Conservation (phyloP, 2,888 invertebrate species). For the Lithodes maja region DNA sequence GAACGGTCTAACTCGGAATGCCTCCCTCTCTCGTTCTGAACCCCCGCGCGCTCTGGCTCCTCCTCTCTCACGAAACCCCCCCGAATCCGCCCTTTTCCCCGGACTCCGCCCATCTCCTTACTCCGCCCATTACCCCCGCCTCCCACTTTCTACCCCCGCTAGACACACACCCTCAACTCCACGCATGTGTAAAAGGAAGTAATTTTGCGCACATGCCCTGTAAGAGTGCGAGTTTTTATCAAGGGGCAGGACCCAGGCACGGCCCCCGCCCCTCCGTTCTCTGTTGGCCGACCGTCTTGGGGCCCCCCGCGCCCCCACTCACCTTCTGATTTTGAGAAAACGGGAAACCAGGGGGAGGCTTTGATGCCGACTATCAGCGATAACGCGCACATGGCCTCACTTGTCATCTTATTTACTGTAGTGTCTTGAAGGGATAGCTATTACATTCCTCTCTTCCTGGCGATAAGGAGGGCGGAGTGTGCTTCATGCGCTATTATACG, state of each 20-base stretch:
- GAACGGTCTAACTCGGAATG: slow-evolving; percentile 37
- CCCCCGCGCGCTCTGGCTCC: slow-evolving; percentile 51
- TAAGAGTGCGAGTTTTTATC: slow-evolving; percentile 70
- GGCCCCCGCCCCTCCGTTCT: slow-evolving; percentile 54
- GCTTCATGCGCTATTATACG: slow-evolving; percentile 57
- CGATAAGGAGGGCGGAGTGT: slow-evolving; percentile 51
- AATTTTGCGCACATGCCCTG: slow-evolving; percentile 70
- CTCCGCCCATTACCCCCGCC: slow-evolving; percentile 33
- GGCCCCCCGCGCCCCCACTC: slow-evolving; percentile 57
- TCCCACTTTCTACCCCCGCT: slow-evolving; percentile 41
- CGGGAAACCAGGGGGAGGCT: slow-evolving; percentile 64
- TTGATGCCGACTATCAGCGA: slow-evolving; percentile 61
- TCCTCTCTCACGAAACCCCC: slow-evolving; percentile 40
- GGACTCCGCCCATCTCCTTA: slow-evolving; percentile 48
- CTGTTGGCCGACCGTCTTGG: slow-evolving; percentile 50
- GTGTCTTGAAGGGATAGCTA: slow-evolving; percentile 58
- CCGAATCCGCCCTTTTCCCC: slow-evolving; percentile 44
- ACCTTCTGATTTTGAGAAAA: slow-evolving; percentile 60
- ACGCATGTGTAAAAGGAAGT: slow-evolving; percentile 69
- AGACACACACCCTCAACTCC: slow-evolving; percentile 65
- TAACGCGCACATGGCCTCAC: slow-evolving; percentile 61
- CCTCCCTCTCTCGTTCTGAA: slow-evolving; percentile 25
- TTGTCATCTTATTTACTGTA: slow-evolving; percentile 66
- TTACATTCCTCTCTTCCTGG: slow-evolving; percentile 58
- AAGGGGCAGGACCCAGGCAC: slow-evolving; percentile 57